phyloP scores from a whole-genome alignment of 2,888 invertebrate species.

The Brachyopa scutellaris region DNA sequence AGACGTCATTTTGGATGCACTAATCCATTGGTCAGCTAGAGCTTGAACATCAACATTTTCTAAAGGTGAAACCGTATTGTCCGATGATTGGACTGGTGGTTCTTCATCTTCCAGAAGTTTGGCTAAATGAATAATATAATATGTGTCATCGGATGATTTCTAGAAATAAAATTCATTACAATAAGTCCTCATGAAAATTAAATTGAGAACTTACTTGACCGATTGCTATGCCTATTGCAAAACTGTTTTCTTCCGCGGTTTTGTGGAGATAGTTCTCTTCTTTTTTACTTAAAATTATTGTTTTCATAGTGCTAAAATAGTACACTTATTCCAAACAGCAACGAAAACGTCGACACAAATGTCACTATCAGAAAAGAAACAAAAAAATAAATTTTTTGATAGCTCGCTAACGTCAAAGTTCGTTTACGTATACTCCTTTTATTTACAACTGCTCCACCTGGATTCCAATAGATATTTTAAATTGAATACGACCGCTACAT shows the following conservation, averaged over 20 bases:
- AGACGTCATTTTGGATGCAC: constrained; percentile 94
- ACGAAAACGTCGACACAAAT: too few species aligned
- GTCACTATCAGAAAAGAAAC: background rate
- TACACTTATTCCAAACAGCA: background rate
- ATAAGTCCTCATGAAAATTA: background rate
- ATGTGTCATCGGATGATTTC: constrained; percentile 85
- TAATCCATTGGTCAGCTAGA: constrained; percentile 87
- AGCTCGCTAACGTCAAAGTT: constrained; percentile 59
- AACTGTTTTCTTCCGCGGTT: constrained; percentile 85
- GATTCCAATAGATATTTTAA: background rate
- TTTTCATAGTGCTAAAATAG: constrained; percentile 82
- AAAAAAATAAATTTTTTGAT: constrained; percentile 9
- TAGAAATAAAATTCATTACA: constrained; percentile 60
- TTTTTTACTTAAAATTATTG: constrained; percentile 87
- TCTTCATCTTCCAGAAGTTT: constrained; percentile 85
- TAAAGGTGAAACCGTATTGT: constrained; percentile 67
- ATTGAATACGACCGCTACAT: background rate
- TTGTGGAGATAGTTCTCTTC: constrained; percentile 87
- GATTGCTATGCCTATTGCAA: constrained; percentile 89
- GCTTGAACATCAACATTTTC: constrained; percentile 77
- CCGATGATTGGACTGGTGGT: background rate
- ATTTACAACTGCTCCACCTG: background rate
- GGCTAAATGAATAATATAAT: constrained; percentile 90
- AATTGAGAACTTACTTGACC: constrained; percentile 86
- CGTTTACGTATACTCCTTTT: constrained; percentile 65